Evolutionary conservation across 1,140 invertebrate species (phyloP), one percentile per base, ranked within the genome.

Genomic region (Archegozetes longisetosus): DNA sequence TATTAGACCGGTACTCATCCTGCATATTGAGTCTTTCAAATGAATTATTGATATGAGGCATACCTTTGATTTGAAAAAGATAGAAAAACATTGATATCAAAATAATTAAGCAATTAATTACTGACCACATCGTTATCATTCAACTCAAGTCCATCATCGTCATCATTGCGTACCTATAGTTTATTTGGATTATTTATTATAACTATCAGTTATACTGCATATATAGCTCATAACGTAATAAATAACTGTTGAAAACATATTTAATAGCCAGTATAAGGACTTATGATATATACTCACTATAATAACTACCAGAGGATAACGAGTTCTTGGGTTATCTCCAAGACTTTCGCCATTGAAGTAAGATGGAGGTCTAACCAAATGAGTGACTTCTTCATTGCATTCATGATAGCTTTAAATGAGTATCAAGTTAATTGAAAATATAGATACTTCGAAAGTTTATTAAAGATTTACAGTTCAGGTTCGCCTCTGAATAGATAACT

Each of bases 21-120:
- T 82, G 69, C 83, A 85, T 32, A 85, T 80, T 20, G 79, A 77
- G 72, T 86, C 84, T 66, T 81, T 80, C 62, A 87, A 84, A 68
- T 86, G 84, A 12, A 87, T 79, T n/a, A 86, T 81, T 65, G 80
- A 84, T 65, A 86, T 79, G 58, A 86, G 69, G 27, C 46, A 52
- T 48, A 61, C 55, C 55, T 57, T 3, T 23, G 6, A n/a, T 17
- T 32, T 22, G 27, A 22, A 57, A 57, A 48, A 6, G 13, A 26
- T 32, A 50, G n/a, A 53, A 22, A 55, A 22, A 22, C 25, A 20
- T 9, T 55, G 6, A 22, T n/a, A 4, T 57, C 9, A n/a, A 57
- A 57, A 57, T 13, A 47, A 55, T 55, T n/a, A 32, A 6, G 25
- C 9, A n/a, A 27, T 24, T 48, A 50, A 40, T 17, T 22, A 47